Evolutionary conservation across 2,888 invertebrate genomes (phyloP).

Genomic region (Augochlorella aurata): DNA sequence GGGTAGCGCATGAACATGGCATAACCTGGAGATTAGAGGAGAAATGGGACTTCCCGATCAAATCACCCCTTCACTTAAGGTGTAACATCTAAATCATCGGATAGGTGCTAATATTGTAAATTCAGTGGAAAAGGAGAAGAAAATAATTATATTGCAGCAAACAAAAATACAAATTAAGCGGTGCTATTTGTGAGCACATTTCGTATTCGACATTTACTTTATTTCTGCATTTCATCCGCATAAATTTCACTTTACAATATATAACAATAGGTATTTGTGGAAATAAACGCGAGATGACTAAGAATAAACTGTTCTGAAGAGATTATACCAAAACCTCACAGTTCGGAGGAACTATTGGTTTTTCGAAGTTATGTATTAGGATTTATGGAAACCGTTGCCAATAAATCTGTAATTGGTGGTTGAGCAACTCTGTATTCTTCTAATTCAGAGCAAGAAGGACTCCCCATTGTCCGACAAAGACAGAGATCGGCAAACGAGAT

Average conservation of each 20-base stretch:
- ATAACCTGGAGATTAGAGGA: slow-evolving; percentile 10
- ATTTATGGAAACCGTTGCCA: too few relatives aligned
- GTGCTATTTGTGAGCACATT: not conserved
- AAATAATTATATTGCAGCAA: not conserved
- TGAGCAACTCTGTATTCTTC: not conserved
- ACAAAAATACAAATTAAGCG: too few relatives aligned
- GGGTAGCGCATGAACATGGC: not conserved
- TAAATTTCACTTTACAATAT: too few relatives aligned
- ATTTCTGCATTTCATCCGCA: too few relatives aligned
- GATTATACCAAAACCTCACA: too few relatives aligned
- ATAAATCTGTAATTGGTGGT: too few relatives aligned
- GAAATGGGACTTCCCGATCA: not conserved
- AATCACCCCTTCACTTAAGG: slow-evolving; percentile 2
- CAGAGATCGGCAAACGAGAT: not conserved
- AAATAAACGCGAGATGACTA: too few relatives aligned
- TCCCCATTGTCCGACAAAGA: not conserved
- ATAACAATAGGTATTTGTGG: too few relatives aligned
- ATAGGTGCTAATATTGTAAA: not conserved
- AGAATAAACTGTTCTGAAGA: too few relatives aligned
- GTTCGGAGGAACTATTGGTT: too few relatives aligned
- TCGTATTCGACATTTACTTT: too few relatives aligned
- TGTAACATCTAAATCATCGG: not conserved
- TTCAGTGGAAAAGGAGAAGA: not conserved
- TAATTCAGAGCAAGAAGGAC: not conserved
- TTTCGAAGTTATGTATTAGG: too few relatives aligned